Evolutionary conservation across 1,140 invertebrate genomes (phyloP), one percentile per base, ranked within the genome.

Genomic region (Magallana ariakensis): DNA sequence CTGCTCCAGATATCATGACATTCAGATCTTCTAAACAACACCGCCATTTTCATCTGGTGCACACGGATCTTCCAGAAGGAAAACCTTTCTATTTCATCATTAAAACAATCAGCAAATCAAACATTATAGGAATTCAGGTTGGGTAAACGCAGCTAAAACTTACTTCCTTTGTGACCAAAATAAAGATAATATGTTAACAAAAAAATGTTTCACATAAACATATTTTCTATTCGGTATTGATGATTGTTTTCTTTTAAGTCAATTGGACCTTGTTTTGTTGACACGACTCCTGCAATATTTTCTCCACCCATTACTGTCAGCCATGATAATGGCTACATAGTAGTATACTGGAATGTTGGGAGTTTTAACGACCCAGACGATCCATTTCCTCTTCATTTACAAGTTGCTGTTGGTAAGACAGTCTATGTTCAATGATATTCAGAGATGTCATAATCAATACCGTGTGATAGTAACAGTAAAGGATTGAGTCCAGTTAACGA

Each of bases 31-130:
- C 90, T 2, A 85, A 87, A 10, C 87, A 90, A 15, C 87, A 90
- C 46, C 7, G 22, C 1, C 85, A 86, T 53, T 75, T 87, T 82
- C 16, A 83, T 10, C 8, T 83, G 1, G 62, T 85, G 58, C 89
- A 91, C 56, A 82, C 87, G 2, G 83, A 87, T 70, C 13, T 91
- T 10, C 81, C 56, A 26, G 87, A 87, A 56, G 90, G 90, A 22
- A 60, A 46, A 33, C 13, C 84, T 55, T 89, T 91, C 62, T 91
- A 85, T 54, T 87, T 91, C 46, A 70, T 85, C 55, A 85, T 90
- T 56, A 90, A 89, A 80, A 83, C 86, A 22, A 89, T 83, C 7
- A 89, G 89, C 84, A 88, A 87, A 62, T 84, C 91, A 13, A 83
- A 70, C 15, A 46, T 84, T n/a, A 16, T 53, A 62, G 66, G 84